Evolutionary conservation across 2,797 vertebrate genomes (phyloP).

Genomic region (Emydoidea blandingii): DNA sequence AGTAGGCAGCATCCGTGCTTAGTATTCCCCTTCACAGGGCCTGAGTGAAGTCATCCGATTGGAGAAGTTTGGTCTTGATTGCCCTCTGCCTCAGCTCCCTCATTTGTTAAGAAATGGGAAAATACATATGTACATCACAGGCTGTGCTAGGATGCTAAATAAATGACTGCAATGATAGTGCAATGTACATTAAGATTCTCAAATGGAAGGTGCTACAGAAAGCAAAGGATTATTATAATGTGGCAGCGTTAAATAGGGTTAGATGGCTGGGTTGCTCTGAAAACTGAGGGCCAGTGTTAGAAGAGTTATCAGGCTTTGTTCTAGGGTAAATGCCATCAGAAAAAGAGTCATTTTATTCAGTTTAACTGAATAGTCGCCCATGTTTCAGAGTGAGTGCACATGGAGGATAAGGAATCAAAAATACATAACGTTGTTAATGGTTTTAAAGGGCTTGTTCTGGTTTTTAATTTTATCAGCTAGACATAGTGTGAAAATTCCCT

Average conservation of each 20-base stretch:
- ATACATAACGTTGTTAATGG: neutral
- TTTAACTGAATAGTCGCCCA: neutral
- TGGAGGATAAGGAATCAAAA: conserved; percentile 3
- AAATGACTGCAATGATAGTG: neutral
- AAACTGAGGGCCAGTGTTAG: neutral
- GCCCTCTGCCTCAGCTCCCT: fast-evolving
- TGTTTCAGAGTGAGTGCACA: neutral
- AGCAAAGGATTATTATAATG: neutral
- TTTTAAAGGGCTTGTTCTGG: neutral
- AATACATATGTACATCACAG: neutral
- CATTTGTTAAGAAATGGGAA: neutral
- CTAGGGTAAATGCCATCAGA: neutral
- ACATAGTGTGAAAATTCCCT: neutral
- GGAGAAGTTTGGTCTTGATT: neutral
- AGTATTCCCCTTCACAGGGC: neutral
- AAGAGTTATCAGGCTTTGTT: neutral
- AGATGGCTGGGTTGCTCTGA: neutral
- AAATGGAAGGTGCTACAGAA: neutral
- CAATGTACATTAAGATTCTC: neutral
- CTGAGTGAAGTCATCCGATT: neutral
- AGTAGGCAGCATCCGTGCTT: neutral
- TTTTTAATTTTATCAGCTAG: neutral
- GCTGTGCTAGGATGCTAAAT: neutral
- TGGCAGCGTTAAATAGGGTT: neutral
- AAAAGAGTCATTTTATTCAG: neutral